These are phyloP conservation scores for Xanthorhoe spadicearia DNA, from an alignment of 2,888 invertebrate genomes.

Conservation along the genomic window DNA sequence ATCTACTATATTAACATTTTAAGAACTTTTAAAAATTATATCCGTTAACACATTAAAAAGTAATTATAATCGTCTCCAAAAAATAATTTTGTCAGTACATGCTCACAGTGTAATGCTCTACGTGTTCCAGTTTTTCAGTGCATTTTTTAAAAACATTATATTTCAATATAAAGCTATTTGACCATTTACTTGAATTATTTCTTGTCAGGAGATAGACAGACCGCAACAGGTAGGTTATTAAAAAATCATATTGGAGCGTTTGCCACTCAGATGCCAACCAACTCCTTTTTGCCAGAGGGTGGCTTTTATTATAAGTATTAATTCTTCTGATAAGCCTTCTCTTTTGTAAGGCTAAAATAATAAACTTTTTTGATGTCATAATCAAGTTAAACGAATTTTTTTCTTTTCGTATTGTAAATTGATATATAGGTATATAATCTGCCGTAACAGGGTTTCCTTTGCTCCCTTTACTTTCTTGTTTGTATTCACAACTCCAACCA, in stretches of 20 bases:
- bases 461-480: not conserved
- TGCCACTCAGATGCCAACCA: conserved; percentile 43
- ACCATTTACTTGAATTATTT: conserved; percentile 38
- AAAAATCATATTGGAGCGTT: conserved; percentile 44
- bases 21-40: too few species aligned
- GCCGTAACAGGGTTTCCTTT: conserved; percentile 17
- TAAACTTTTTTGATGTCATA: conserved; percentile 63
- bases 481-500: not conserved
- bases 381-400: conserved; percentile 69
- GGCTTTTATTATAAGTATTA: conserved; percentile 59
- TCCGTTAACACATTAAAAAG: too few species aligned
- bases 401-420: conserved; percentile 33
- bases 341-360: conserved; percentile 62
- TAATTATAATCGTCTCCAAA: too few species aligned
- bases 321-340: conserved; percentile 63
- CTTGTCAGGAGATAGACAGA: conserved; percentile 37
- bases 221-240: conserved; percentile 46
- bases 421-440: too few species aligned
- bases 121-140: not conserved
- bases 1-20: too few species aligned
- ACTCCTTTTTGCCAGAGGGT: conserved; percentile 47
- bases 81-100: too few species aligned
- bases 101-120: too few species aligned
- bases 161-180: conserved; percentile 23
- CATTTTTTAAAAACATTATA: not conserved